Base-by-base conservation (phyloP, 1,140 invertebrate species). In the Plutomurus gul region DNA sequence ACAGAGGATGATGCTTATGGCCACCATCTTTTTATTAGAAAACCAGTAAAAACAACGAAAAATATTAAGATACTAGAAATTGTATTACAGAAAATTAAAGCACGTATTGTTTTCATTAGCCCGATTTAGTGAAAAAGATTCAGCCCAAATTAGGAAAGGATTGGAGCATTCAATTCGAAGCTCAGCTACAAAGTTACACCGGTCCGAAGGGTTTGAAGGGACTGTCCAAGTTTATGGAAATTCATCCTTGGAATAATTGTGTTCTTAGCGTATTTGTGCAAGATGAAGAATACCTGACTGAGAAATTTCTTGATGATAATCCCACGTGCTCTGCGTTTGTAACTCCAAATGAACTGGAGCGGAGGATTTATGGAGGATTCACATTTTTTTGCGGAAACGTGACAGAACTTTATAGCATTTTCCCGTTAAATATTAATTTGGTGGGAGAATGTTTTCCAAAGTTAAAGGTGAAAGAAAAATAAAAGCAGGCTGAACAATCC, bases 341-440 rank as follows among this genome's bases (percentile, higher is more conserved):
- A 6, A 77, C 72, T 3, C 79, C 79, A 7, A 43, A 46, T 30
- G 7, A 74, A 4, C 33, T 25, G 10, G 79, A 81, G 27, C 60
- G 56, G 33, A 2, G 79, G 36, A 75, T 81, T 60, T 70, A 81
- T 60, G 79, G 79, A 18, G 30, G 40, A 7, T 36, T 77, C 47
- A 33, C 46, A 3, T 81, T 71, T 30, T 20, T 13, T 18, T 27
- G 30, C 25, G 79, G 71, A 25, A 56, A 46, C 16, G 25, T 81
- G n/a, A 39, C 40, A 25, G 75, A 77, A 18, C 25, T 81, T 33
- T 81, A 81, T 25, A 77, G 60, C 8, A 81, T 81, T 65, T 81
- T 71, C 51, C 79, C 79, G 8, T 20, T 81, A 5, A 81, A 81
- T 49, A 20, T 81, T 6, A 81, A 81, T 46, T 56, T 33, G 6